Evolutionary conservation across 2,888 invertebrate genomes (phyloP).

Genomic region (Diarsia brunnea): DNA sequence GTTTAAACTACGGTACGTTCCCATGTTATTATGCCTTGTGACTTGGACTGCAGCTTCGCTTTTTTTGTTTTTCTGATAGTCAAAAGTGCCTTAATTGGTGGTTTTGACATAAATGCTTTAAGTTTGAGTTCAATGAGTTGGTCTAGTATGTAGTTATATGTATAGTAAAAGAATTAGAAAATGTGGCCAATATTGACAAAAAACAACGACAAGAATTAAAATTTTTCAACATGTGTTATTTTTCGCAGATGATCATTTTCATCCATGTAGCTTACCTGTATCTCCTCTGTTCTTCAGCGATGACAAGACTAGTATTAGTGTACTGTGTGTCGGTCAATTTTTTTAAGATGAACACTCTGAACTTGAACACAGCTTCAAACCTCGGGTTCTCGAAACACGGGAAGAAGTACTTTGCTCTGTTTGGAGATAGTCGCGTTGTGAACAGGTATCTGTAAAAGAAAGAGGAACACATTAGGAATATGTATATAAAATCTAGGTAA

Average conservation of each 20-base stretch:
- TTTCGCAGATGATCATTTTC: neutral
- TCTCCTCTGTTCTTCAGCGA: conserved; percentile 77
- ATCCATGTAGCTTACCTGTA: conserved; percentile 70
- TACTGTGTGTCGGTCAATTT: conserved; percentile 70
- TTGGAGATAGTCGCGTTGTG: conserved; percentile 91
- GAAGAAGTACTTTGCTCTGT: conserved; percentile 92
- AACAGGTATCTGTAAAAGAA: conserved; percentile 89
- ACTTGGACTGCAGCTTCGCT: too few species aligned
- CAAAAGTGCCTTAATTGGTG: too few species aligned
- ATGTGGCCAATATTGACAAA: neutral
- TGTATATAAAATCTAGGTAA: neutral
- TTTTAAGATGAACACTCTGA: conserved; percentile 77
- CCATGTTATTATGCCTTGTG: too few species aligned
- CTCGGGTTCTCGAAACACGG: conserved; percentile 94
- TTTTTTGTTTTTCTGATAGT: too few species aligned
- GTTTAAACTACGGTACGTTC: neutral
- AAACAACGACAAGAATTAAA: too few species aligned
- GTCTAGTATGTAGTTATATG: neutral
- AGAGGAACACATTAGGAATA: neutral
- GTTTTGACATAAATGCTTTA: too few species aligned
- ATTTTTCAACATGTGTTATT: neutral
- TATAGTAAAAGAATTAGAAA: neutral
- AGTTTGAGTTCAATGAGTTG: neutral
- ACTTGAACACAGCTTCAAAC: conserved; percentile 91
- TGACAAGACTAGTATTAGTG: conserved; percentile 81